phyloP scores from a whole-genome alignment of 2,113 vertebrate genomes.

The Dipodomys ordii region DNA sequence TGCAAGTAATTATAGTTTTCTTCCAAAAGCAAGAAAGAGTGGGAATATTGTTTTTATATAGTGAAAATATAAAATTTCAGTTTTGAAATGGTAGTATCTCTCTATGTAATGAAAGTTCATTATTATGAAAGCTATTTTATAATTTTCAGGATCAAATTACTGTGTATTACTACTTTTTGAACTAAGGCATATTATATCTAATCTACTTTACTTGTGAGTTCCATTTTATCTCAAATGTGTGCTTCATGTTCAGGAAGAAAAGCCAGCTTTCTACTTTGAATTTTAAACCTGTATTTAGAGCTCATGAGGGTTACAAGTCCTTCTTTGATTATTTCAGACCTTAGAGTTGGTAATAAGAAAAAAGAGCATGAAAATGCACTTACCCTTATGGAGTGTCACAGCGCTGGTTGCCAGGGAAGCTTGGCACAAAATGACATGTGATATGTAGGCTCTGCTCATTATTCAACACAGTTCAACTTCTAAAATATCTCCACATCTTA shows the following conservation, averaged over 20 bases:
- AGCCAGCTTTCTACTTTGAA: slow-evolving; percentile 62
- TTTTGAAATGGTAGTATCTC: slow-evolving; percentile 14
- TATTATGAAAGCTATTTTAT: slow-evolving; percentile 30
- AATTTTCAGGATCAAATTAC: not conserved
- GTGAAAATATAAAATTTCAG: slow-evolving; percentile 4
- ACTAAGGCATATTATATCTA: not conserved
- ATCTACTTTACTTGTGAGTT: slow-evolving; percentile 47
- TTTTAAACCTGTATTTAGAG: slow-evolving; percentile 52
- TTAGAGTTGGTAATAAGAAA: not conserved
- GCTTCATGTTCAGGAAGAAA: slow-evolving; percentile 60
- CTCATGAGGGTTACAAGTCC: slow-evolving; percentile 14
- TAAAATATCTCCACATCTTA: not conserved
- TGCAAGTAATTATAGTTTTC: not conserved
- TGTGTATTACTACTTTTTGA: not conserved
- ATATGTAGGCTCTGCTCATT: not conserved
- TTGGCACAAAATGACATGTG: not conserved
- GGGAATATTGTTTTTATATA: slow-evolving; percentile 27
- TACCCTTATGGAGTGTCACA: not conserved
- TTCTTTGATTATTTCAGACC: not conserved
- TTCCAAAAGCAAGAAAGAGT: not conserved
- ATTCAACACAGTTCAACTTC: slow-evolving; percentile 19
- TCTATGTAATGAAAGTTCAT: not conserved
- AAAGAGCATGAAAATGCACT: not conserved
- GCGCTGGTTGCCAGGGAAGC: not conserved
- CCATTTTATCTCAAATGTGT: slow-evolving; percentile 1